A percentile compares a stretch with the other conserved stretches of the same genome.
Conservation (phyloP, 1,140 invertebrate genomes). For the Antheraea pernyi region DNA sequence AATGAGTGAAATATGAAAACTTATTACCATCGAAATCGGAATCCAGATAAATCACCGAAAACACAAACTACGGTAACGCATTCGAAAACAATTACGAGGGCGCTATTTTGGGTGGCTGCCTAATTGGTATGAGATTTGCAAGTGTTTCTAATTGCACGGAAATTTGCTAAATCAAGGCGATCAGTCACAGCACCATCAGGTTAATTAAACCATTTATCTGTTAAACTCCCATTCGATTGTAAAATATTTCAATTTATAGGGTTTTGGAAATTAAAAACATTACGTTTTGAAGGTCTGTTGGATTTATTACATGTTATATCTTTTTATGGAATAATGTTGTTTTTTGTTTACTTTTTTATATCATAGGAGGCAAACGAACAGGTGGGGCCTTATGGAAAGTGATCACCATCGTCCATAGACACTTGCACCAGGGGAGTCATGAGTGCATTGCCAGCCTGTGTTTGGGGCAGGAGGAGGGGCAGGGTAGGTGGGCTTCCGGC, state of each 20-base stretch:
- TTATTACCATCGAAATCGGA: constrained; percentile 21
- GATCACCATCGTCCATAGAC: no score
- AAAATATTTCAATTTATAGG: neutral
- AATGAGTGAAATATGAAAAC: neutral
- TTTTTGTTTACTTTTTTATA: no score
- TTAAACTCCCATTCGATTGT: neutral
- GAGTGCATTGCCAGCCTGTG: no score
- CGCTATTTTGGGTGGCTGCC: constrained; percentile 72
- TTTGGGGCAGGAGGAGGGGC: no score
- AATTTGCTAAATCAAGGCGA: constrained; percentile 69
- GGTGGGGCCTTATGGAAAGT: no score
- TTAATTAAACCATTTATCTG: constrained; percentile 78
- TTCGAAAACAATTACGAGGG: constrained; percentile 78
- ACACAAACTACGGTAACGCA: constrained; percentile 60
- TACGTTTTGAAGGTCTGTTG: no score
- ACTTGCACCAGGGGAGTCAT: no score
- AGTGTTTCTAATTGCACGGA: constrained; percentile 76
- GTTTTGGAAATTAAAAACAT: neutral
- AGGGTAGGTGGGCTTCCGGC: no score
- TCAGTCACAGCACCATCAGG: constrained; percentile 73
- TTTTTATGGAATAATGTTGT: no score
- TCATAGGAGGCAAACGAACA: no score
- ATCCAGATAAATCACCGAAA: constrained; percentile 65
- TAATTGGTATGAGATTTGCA: constrained; percentile 79
- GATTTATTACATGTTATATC: no score